phyloP scores from a whole-genome alignment of 2,797 vertebrate species.

The Tenualosa ilisha region DNA sequence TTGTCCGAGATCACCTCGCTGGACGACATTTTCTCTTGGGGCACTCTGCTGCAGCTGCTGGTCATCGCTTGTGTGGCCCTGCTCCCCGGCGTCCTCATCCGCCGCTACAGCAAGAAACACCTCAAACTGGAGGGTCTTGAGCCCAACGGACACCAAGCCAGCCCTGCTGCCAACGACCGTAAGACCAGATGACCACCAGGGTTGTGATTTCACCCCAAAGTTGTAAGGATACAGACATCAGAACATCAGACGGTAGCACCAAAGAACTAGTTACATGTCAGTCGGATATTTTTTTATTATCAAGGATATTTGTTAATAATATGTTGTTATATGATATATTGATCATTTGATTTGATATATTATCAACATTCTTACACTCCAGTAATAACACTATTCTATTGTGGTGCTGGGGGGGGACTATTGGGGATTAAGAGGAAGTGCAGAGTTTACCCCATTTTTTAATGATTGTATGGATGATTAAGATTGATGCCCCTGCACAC shows the following conservation, averaged over 20 bases:
- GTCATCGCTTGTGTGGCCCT: constrained; percentile 85
- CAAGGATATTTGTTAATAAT: background rate
- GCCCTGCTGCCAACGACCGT: constrained; percentile 47
- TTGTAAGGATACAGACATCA: background rate
- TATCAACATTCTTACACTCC: constrained; percentile 8
- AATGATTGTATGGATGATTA: background rate
- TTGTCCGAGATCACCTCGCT: constrained; percentile 88
- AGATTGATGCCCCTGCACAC: background rate
- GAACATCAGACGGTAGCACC: background rate
- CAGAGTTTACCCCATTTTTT: background rate
- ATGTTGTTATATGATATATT: background rate
- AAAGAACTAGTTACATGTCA: background rate
- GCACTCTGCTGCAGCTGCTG: constrained; percentile 85
- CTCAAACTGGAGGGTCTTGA: constrained; percentile 74
- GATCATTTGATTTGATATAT: background rate
- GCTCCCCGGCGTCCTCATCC: constrained; percentile 89
- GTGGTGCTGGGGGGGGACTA: background rate
- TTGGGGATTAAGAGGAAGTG: background rate
- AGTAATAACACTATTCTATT: background rate
- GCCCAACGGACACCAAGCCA: constrained; percentile 47
- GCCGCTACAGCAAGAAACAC: constrained; percentile 75
- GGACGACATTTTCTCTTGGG: constrained; percentile 94
- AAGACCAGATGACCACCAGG: constrained; percentile 75
- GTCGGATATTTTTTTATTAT: background rate
- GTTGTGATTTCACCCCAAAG: background rate